Base-by-base conservation (phyloP, 2,888 invertebrate genomes). In the Bugulina stolonifera region DNA sequence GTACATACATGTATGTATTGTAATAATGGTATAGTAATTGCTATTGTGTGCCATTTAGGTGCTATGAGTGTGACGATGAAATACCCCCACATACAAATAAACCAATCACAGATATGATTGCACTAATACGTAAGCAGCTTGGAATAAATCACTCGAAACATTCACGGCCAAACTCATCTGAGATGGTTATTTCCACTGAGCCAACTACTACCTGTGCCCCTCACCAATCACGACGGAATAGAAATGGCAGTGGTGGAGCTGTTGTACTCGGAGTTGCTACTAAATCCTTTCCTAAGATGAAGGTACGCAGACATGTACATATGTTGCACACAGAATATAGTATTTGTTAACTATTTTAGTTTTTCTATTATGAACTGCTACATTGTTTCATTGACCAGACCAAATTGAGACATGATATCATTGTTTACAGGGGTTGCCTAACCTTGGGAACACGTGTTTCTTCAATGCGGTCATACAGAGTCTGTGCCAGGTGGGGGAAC, bases 381-480 rank as follows among this genome's bases (percentile, higher is more conserved):
- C n/a, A n/a, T n/a, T n/a, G n/a, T n/a, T n/a, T n/a, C n/a, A n/a
- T n/a, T n/a, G n/a, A n/a, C n/a, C n/a, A n/a, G n/a, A n/a, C n/a
- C n/a, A n/a, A n/a, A n/a, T n/a, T n/a, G n/a, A n/a, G n/a, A n/a
- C n/a, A n/a, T n/a, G 43, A 18, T 43, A 18, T 43, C 43, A 14
- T 27, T 34, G 64, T 54, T 71, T 78, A 27, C 76, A 83, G 81
- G 97, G 97, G 0, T 86, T 97, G 57, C 88, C 88, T 71, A 97
- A 97, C 86, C 87, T 96, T 81, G 96, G 97, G 70, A 97, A 97
- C 83, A 97, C 97, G 0, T 97, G 97, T 83, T 97, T 95, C 85
- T 94, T 97, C 83, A 97, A 97, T 87, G 93, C 96, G 34, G 94
- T 96, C 10, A 89, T 97, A 87, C 97, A 97, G 86, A 78, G 70